Evolutionary conservation across 1,140 invertebrate species (phyloP).

Genomic region (Venturia canescens): DNA sequence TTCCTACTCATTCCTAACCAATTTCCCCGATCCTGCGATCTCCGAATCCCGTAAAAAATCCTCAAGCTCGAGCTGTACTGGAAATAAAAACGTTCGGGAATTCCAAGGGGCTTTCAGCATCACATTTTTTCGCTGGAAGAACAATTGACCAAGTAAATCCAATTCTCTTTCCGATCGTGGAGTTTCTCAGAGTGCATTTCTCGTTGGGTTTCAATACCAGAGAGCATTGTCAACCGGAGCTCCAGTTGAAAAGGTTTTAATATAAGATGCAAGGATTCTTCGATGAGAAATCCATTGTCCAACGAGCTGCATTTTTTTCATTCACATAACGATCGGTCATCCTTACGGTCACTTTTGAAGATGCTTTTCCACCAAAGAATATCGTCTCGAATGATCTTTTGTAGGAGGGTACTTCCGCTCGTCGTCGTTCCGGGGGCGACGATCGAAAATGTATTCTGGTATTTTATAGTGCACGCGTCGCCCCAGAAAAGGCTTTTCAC

Average conservation of each 20-base stretch:
- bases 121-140: too few species aligned
- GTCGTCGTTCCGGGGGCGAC: background rate
- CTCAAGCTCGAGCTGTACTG: background rate
- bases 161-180: too few species aligned
- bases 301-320: background rate
- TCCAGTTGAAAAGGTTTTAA: too few species aligned
- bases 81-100: too few species aligned
- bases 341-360: constrained; percentile 6
- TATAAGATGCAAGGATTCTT: background rate
- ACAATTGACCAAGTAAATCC: too few species aligned
- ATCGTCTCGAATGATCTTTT: constrained; percentile 41
- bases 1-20: constrained; percentile 15
- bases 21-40: constrained; percentile 15
- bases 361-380: background rate
- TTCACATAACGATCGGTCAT: constrained; percentile 26
- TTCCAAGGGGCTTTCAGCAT: too few species aligned
- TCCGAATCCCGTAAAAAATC: background rate
- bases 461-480: constrained; percentile 6
- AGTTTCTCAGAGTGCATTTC: too few species aligned
- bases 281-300: background rate
- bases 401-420: constrained; percentile 64
- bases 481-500: constrained; percentile 51
- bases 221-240: too few species aligned
- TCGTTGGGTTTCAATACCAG: too few species aligned
- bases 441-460: constrained; percentile 23